Evolutionary conservation across 1,140 invertebrate species (phyloP).

Genomic region (Drosophila erecta): DNA sequence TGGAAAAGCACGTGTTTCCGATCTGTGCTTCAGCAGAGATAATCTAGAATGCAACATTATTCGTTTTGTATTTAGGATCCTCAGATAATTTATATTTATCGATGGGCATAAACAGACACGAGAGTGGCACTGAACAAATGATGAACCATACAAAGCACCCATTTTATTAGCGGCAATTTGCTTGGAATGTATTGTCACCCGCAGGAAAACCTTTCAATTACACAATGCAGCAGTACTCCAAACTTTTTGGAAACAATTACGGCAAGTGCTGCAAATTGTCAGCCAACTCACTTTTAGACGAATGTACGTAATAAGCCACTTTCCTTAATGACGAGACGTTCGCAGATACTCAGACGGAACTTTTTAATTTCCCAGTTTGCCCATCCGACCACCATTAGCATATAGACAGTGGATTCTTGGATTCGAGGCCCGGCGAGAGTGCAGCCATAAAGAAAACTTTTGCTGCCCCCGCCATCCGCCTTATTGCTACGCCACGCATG

Average conservation of each 20-base stretch:
- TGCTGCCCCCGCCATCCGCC: conserved; percentile 7
- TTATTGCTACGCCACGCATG: conserved; percentile 72
- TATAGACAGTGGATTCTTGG: conserved; percentile 31
- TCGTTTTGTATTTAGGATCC: not conserved
- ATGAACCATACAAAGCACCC: conserved; percentile 13
- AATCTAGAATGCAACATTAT: not conserved
- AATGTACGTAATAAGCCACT: conserved; percentile 42
- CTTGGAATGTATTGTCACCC: conserved; percentile 11
- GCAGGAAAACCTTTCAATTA: conserved; percentile 35
- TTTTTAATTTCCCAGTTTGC: conserved; percentile 79
- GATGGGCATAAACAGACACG: too few species aligned
- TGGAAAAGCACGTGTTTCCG: not conserved
- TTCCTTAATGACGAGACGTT: conserved; percentile 57
- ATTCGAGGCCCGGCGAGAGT: conserved; percentile 26
- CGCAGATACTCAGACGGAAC: conserved; percentile 46
- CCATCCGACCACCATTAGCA: conserved; percentile 86
- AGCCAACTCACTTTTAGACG: conserved; percentile 9
- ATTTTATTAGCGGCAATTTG: conserved; percentile 7
- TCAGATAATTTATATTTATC: not conserved
- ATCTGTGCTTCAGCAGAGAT: not conserved
- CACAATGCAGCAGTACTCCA: conserved; percentile 11
- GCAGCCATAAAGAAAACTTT: conserved; percentile 71
- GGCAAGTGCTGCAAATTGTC: conserved; percentile 31
- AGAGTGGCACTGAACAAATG: too few species aligned
- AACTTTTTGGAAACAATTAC: conserved; percentile 47